Conservation (phyloP, 92 coral and sea anemone species). For the Umimayanthus kanabou region DNA sequence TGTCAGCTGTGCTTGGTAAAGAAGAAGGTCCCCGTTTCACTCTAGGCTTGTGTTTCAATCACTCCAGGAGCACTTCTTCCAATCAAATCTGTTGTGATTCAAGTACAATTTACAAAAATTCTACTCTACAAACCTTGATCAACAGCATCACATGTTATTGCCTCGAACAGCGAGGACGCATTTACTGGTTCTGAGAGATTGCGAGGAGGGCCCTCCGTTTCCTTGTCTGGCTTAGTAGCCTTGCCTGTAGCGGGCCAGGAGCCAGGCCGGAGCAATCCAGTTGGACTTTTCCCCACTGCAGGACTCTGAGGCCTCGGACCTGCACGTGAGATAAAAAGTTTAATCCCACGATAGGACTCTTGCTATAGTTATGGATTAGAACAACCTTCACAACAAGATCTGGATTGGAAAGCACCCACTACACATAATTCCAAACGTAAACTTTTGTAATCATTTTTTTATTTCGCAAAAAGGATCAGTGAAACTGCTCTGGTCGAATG, state of each 20-base stretch:
- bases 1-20: too few relatives aligned
- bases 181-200: conserved; percentile 65
- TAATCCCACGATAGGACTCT: neutral
- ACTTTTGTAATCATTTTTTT: too few relatives aligned
- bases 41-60: too few relatives aligned
- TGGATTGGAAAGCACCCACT: too few relatives aligned
- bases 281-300: conserved; percentile 61
- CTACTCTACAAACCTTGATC: conserved; percentile 10
- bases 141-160: neutral
- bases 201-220: conserved; percentile 38
- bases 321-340: neutral
- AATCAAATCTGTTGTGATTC: too few relatives aligned
- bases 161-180: neutral
- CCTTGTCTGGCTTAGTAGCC: conserved; percentile 56
- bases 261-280: conserved; percentile 61
- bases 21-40: too few relatives aligned
- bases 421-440: too few relatives aligned
- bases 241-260: conserved; percentile 75
- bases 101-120: neutral
- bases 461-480: too few relatives aligned
- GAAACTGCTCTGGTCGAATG: too few relatives aligned
- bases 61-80: too few relatives aligned
- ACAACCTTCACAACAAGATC: too few relatives aligned
- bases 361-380: too few relatives aligned
- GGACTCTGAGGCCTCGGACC: conserved; percentile 83